Evolutionary conservation across 2,113 vertebrate genomes (phyloP).

Genomic region (Poecilia latipinna): DNA sequence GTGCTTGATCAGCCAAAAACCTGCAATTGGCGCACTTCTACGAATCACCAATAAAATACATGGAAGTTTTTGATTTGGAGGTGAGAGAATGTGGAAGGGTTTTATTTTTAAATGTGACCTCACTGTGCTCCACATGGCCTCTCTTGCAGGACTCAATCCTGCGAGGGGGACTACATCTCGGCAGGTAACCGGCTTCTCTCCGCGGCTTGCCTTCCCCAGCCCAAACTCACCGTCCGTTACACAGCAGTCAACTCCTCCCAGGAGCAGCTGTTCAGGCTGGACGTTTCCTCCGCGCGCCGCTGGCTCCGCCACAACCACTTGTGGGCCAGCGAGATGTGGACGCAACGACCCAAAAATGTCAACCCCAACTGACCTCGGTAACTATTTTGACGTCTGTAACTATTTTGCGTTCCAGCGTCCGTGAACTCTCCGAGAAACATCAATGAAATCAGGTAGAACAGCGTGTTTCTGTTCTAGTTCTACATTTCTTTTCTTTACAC

Average conservation of each 20-base stretch:
- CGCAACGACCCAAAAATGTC: background rate
- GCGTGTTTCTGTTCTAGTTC: slow-evolving; percentile 1
- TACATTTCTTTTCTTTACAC: background rate
- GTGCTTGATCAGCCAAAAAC: too few species aligned
- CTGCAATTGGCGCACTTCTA: too few species aligned
- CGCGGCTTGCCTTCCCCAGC: slow-evolving; percentile 84
- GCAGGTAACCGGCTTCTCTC: slow-evolving; percentile 84
- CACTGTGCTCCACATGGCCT: background rate
- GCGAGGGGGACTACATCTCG: slow-evolving; percentile 81
- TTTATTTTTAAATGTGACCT: background rate
- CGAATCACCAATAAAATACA: too few species aligned
- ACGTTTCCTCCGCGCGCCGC: slow-evolving; percentile 80
- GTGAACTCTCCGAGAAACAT: background rate
- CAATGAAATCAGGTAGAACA: slow-evolving; percentile 36
- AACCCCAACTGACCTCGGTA: background rate
- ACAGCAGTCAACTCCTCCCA: slow-evolving; percentile 82
- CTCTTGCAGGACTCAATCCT: slow-evolving; percentile 56
- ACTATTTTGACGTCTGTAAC: background rate
- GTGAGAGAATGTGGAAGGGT: background rate
- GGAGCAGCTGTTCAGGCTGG: slow-evolving; percentile 89
- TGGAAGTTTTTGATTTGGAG: background rate
- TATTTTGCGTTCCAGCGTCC: slow-evolving; percentile 1
- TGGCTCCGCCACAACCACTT: slow-evolving; percentile 90
- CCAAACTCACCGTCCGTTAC: slow-evolving; percentile 87
- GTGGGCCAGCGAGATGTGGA: slow-evolving; percentile 91